Percentiles rank a stretch among this genome's conserved stretches.
These are phyloP conservation scores for Oncorhynchus masou DNA, from an alignment of 2,113 vertebrate genomes.

Conservation along the genomic window DNA sequence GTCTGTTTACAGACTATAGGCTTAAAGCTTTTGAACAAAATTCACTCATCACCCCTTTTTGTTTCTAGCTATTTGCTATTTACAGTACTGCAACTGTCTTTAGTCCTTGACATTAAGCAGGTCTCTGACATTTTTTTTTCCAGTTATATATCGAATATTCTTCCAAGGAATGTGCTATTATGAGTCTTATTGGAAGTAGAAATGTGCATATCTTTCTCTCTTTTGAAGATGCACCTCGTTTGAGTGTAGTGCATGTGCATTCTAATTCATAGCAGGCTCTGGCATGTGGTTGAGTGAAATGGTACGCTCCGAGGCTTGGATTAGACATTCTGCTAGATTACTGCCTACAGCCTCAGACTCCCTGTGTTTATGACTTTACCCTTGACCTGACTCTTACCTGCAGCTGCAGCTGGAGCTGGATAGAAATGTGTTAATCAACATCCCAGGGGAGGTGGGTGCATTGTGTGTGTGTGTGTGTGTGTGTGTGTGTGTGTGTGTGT, in stretches of 20 bases:
- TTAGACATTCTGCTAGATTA: constrained; percentile 52
- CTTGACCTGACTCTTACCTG: constrained; percentile 40
- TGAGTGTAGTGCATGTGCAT: constrained; percentile 6
- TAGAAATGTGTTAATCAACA: too few relatives aligned
- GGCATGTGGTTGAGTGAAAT: constrained; percentile 35
- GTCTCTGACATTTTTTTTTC: too few relatives aligned
- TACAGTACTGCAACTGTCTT: too few relatives aligned
- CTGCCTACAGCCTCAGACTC: constrained; percentile 30
- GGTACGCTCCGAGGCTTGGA: constrained; percentile 39
- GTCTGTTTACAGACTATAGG: constrained; percentile 25
- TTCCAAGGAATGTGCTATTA: not conserved
- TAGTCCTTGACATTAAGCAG: too few relatives aligned
- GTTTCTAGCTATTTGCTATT: too few relatives aligned
- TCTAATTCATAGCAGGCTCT: constrained; percentile 21
- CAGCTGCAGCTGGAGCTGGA: not conserved
- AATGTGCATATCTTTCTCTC: not conserved
- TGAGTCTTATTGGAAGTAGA: not conserved
- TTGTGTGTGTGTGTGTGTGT: not conserved
- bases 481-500: not conserved
- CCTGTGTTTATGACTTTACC: constrained; percentile 29
- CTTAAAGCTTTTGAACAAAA: constrained; percentile 35
- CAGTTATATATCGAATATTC: not conserved
- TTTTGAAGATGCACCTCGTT: constrained; percentile 30
- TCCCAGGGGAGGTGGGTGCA: too few relatives aligned
- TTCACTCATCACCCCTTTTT: constrained; percentile 19